Evolutionary conservation across 2,888 invertebrate genomes (phyloP).

Genomic region (Apoda limacodes): DNA sequence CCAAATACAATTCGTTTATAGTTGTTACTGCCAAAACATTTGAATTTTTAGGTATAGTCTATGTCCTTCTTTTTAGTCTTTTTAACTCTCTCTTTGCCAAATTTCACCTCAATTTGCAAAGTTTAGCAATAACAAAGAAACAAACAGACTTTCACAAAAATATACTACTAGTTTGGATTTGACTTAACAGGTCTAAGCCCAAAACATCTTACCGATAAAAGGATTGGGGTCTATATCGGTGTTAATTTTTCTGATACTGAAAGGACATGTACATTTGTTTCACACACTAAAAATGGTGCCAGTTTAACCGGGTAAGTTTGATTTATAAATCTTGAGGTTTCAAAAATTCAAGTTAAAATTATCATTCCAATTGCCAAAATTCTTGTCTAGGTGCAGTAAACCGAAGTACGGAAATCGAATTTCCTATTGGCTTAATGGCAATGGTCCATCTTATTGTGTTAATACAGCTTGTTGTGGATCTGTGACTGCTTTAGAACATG

Average conservation of each 20-base stretch:
- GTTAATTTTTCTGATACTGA: slow-evolving; percentile 72
- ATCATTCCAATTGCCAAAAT: not conserved
- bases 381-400: slow-evolving; percentile 33
- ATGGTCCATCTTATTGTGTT: slow-evolving; percentile 43
- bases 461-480: slow-evolving; percentile 44
- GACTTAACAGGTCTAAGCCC: slow-evolving; percentile 72
- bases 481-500: slow-evolving; percentile 35
- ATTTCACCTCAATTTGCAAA: too few species aligned
- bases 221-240: slow-evolving; percentile 53
- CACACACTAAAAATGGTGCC: slow-evolving; percentile 26
- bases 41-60: too few species aligned
- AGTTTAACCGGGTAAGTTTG: slow-evolving; percentile 37
- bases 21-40: too few species aligned
- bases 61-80: too few species aligned
- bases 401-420: slow-evolving; percentile 51
- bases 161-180: too few species aligned
- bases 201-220: slow-evolving; percentile 57
- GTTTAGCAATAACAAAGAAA: too few species aligned
- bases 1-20: too few species aligned
- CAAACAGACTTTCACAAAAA: too few species aligned
- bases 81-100: too few species aligned
- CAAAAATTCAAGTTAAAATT: not conserved
- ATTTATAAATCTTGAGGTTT: not conserved
- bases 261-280: slow-evolving; percentile 52
- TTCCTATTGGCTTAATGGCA: slow-evolving; percentile 49